These are phyloP conservation scores for Ornithoptera alexandrae DNA, from an alignment of 2,888 invertebrate species.

Conservation along the genomic window DNA sequence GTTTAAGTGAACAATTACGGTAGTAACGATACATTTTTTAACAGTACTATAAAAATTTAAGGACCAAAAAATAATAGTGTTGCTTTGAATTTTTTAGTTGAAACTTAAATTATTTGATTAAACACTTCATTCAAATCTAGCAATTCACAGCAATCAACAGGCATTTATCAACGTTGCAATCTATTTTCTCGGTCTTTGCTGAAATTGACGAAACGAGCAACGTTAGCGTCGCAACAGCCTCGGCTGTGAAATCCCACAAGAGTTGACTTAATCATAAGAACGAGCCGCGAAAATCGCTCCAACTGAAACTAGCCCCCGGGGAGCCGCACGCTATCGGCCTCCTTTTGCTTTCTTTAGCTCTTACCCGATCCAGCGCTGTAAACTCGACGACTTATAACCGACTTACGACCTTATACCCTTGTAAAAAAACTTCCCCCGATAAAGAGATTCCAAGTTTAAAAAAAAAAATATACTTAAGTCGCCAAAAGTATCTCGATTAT, in stretches of 20 bases:
- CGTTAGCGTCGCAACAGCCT: conserved; percentile 40
- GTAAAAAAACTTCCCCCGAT: conserved; percentile 50
- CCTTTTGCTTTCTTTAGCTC: conserved; percentile 54
- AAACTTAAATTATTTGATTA: neutral
- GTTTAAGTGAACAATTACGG: too few relatives aligned
- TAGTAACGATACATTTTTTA: too few relatives aligned
- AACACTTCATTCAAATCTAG: conserved; percentile 2
- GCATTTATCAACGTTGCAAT: conserved; percentile 41
- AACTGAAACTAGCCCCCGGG: conserved; percentile 70
- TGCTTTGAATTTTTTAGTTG: neutral
- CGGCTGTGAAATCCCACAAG: conserved; percentile 64
- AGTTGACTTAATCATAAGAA: conserved; percentile 77
- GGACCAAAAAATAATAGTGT: neutral
- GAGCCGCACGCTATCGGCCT: conserved; percentile 59
- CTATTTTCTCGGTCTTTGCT: conserved; percentile 42
- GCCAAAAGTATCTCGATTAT: neutral
- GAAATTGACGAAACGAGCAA: conserved; percentile 47
- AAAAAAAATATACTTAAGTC: neutral
- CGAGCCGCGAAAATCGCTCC: conserved; percentile 73
- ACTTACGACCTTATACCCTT: conserved; percentile 50
- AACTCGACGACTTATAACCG: conserved; percentile 62
- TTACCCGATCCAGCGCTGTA: conserved; percentile 38
- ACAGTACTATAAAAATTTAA: neutral
- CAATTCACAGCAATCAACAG: conserved; percentile 29
- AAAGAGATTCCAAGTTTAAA: conserved; percentile 45